phyloP scores from a whole-genome alignment of 2,797 vertebrate genomes.

The Odontamblyopus rebecca region DNA sequence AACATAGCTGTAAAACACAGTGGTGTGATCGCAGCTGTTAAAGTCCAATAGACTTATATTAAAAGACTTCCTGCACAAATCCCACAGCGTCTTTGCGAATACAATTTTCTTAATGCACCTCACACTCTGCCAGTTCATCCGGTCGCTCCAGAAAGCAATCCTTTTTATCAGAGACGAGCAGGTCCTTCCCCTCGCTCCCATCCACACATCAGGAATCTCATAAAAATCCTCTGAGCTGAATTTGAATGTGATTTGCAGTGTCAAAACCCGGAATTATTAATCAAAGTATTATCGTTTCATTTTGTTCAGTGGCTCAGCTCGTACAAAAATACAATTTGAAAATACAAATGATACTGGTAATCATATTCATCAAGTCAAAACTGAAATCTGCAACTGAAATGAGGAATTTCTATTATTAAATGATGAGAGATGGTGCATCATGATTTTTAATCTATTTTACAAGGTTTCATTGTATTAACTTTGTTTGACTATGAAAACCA shows the following conservation, averaged over 20 bases:
- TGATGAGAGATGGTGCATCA: neutral
- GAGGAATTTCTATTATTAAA: neutral
- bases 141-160: slow-evolving; percentile 36
- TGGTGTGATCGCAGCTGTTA: slow-evolving; percentile 23
- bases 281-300: slow-evolving; percentile 27
- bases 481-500: neutral
- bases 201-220: slow-evolving; percentile 37
- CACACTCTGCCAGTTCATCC: slow-evolving; percentile 44
- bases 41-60: slow-evolving; percentile 22
- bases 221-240: slow-evolving; percentile 12
- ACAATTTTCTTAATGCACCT: slow-evolving; percentile 37
- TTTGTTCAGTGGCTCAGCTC: slow-evolving; percentile 17
- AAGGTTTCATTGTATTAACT: neutral
- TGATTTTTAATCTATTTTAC: neutral
- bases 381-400: neutral
- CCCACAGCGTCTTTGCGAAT: slow-evolving; percentile 8
- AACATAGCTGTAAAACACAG: slow-evolving; percentile 50
- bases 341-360: slow-evolving; percentile 17
- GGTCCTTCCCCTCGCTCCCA: slow-evolving; percentile 38
- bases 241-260: slow-evolving; percentile 26
- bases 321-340: slow-evolving; percentile 11
- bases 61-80: slow-evolving; percentile 12
- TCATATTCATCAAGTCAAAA: slow-evolving; percentile 10
- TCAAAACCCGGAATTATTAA: slow-evolving; percentile 30
- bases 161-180: slow-evolving; percentile 42